Conservation (phyloP, 2,888 invertebrate genomes). For the Hemithea aestivaria region DNA sequence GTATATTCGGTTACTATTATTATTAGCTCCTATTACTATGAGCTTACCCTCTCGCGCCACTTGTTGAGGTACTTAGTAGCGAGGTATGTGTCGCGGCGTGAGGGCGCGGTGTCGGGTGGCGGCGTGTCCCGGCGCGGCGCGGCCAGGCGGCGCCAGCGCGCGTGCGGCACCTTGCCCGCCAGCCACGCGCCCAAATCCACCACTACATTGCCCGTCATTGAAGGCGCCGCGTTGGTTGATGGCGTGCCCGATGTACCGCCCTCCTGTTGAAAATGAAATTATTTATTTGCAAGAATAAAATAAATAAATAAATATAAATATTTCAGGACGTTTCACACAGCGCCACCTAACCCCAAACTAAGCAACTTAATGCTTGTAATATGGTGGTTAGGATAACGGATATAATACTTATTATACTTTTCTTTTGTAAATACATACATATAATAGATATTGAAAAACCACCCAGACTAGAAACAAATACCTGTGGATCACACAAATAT, state of each 20-base stretch:
- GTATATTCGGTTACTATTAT: too few relatives aligned
- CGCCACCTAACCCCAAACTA: too few relatives aligned
- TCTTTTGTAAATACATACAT: too few relatives aligned
- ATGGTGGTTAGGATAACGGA: too few relatives aligned
- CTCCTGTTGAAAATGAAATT: constrained; percentile 11
- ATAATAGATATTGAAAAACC: too few relatives aligned
- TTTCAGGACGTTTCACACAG: too few relatives aligned
- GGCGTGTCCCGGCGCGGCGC: constrained; percentile 23
- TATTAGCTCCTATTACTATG: too few relatives aligned
- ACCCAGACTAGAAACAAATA: too few relatives aligned
- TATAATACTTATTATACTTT: too few relatives aligned
- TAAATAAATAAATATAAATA: too few relatives aligned
- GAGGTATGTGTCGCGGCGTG: constrained; percentile 52
- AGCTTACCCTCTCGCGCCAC: constrained; percentile 61
- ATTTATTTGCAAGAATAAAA: neutral
- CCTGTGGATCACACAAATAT: too few relatives aligned
- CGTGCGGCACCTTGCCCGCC: constrained; percentile 60
- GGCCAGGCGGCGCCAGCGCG: constrained; percentile 61
- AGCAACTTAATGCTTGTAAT: too few relatives aligned
- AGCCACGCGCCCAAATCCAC: constrained; percentile 78
- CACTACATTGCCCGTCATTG: constrained; percentile 56
- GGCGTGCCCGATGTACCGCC: constrained; percentile 21
- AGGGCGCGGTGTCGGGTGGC: constrained; percentile 25
- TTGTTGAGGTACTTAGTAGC: constrained; percentile 64
- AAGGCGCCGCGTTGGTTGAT: constrained; percentile 38